These are phyloP conservation scores for Thereuonema tuberculata DNA, from an alignment of 1,140 invertebrate species.

Conservation along the genomic window DNA sequence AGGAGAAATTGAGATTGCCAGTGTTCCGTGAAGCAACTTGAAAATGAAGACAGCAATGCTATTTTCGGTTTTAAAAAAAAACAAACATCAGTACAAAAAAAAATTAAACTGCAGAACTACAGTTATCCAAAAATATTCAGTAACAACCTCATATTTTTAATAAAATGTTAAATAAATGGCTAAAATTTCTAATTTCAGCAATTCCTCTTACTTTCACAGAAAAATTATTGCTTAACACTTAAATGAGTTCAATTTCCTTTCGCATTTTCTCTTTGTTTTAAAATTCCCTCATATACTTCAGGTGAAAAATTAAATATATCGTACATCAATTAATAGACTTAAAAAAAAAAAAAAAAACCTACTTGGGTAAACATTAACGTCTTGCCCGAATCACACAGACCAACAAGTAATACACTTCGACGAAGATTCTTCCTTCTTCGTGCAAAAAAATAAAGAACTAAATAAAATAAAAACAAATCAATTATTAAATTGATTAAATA, in stretches of 20 bases:
- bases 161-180: too few relatives aligned
- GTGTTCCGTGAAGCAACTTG: too few relatives aligned
- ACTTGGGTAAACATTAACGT: conserved; percentile 56
- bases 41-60: too few relatives aligned
- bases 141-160: too few relatives aligned
- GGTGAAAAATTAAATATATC: background rate
- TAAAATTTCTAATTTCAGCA: too few relatives aligned
- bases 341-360: conserved; percentile 3
- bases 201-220: background rate
- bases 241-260: background rate
- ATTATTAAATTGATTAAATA: too few relatives aligned
- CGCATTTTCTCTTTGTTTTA: background rate
- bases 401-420: conserved; percentile 57
- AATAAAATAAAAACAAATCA: conserved; percentile 20
- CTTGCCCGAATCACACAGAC: conserved; percentile 72
- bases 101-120: too few relatives aligned
- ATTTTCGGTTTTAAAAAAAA: too few relatives aligned
- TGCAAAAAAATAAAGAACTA: conserved; percentile 43
- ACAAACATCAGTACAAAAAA: too few relatives aligned
- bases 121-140: too few relatives aligned
- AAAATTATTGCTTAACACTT: background rate
- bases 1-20: too few relatives aligned
- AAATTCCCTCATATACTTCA: background rate
- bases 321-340: background rate
- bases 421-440: conserved; percentile 38